Evolutionary conservation across 2,797 vertebrate species (phyloP), one percentile per base, ranked within the genome.

Genomic region (Argentina silus): DNA sequence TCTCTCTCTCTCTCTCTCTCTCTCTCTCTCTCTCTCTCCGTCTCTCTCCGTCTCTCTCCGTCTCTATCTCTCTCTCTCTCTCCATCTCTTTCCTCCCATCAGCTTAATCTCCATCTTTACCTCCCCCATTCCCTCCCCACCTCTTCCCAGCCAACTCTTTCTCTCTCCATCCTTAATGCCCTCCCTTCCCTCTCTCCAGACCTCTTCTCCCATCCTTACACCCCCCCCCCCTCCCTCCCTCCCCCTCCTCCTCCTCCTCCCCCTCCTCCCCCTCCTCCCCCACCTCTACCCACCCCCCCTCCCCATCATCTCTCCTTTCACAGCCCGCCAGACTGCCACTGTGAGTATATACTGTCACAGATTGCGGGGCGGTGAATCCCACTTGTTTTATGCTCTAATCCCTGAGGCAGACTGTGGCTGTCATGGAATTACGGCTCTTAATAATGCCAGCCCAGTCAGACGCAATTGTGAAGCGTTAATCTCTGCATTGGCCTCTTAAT

Each of bases 401-500:
- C 79, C 72, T 77, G 73, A 43, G 82, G 83, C 82, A 78, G 83
- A 82, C 80, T 19, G 62, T 88, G 78, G 69, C 80, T 75, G 70
- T 81, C 78, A 79, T 82, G 83, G 84, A 87, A 83, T 85, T 82
- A 87, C 7, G 14, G 73, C 65, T 73, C 70, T 79, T 86, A 85
- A 87, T 85, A 86, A 42, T 6, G 75, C 64, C 9, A 44, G 19
- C 43, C 17, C 17, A 53, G 69, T 60, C 62, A 17, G 56, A 43
- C 23, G 56, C 63, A 57, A 74, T 61, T 61, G 44, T 59, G 47
- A 44, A 51, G 56, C 44, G 27, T 59, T 62, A 61, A 72, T 75
- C 59, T 57, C 60, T 23, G 64, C 55, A 64, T 27, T 27, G 10
- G 8, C 21, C 65, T 7, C 36, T 53, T 57, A 17, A 69, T 47